Base-by-base conservation (phyloP, 92 coral and sea anemone species). In the Palythoa heliodiscus region DNA sequence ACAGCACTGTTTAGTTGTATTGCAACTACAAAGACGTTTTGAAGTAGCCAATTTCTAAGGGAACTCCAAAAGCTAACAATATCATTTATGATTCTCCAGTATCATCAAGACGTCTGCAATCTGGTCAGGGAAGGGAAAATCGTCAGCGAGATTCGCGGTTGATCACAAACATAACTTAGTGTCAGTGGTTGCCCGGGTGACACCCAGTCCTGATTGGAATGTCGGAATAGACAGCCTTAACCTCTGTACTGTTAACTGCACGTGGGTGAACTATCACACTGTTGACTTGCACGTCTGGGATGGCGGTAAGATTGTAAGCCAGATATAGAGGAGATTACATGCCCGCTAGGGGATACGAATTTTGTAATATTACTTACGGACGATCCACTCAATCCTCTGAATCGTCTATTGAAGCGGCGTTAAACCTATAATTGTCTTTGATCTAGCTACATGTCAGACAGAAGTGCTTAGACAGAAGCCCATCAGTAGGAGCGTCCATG, bases 201-300 rank as follows among this genome's bases (percentile, higher is more conserved):
- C 72, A 17, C 99, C 99, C 11, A 96, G 99, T 48, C 99, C 99
- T 25, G 99, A 96, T 71, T 96, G 99, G 99, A 92, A 87, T 84
- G 98, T 96, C 19, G 99, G 99, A n/a, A 87, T 94, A 52, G 99
- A 96, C 82, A 91, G 99, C 52, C 77, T 96, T 14, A 93, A 96
- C 82, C 93, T 96, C 52, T 96, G 99, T 87, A 89, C 86, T 86
- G 87, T 81, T 67, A 93, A 91, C 77, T 96, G 99, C 76, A 91
- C 92, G 25, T 96, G 99, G 99, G 88, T 81, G 61, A 77, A 88
- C 25, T 87, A 88, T 20, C 86, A 88, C 39, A 79, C 92, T 11
- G 58, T 89, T 12, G 93, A 96, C 29, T 89, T 96, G 23, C 86
- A 80, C 63, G 96, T 98, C 15, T 87, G 93, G 87, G 98, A 96